Evolutionary conservation across 2,113 vertebrate genomes (phyloP).

Genomic region (Ranitomeya variabilis): DNA sequence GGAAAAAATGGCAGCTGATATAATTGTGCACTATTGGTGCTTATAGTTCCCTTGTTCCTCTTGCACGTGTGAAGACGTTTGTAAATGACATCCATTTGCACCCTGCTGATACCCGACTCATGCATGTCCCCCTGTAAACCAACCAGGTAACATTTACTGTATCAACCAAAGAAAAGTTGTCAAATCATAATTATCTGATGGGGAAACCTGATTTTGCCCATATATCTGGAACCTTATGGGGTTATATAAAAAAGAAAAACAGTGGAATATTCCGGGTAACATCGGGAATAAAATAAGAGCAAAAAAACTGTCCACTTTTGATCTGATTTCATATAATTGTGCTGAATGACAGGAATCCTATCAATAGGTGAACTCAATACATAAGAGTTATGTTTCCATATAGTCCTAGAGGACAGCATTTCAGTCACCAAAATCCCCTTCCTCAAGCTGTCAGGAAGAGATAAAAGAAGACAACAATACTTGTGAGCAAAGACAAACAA

Average conservation of each 20-base stretch:
- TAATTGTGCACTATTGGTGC: neutral
- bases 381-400: no score
- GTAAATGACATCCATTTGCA: neutral
- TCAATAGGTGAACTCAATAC: no score
- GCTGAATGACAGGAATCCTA: neutral
- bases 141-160: neutral
- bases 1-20: neutral
- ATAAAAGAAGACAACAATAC: neutral
- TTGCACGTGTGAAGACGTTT: neutral
- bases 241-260: no score
- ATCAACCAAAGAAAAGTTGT: neutral
- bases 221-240: no score
- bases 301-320: no score
- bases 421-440: neutral
- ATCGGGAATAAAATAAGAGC: no score
- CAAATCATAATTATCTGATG: slow-evolving; percentile 17
- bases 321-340: neutral
- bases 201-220: neutral
- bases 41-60: neutral
- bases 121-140: neutral
- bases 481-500: no score
- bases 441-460: neutral
- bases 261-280: no score
- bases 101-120: neutral
- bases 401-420: neutral